Conservation (phyloP, 2,113 vertebrate species). For the Ageneiosus marmoratus region DNA sequence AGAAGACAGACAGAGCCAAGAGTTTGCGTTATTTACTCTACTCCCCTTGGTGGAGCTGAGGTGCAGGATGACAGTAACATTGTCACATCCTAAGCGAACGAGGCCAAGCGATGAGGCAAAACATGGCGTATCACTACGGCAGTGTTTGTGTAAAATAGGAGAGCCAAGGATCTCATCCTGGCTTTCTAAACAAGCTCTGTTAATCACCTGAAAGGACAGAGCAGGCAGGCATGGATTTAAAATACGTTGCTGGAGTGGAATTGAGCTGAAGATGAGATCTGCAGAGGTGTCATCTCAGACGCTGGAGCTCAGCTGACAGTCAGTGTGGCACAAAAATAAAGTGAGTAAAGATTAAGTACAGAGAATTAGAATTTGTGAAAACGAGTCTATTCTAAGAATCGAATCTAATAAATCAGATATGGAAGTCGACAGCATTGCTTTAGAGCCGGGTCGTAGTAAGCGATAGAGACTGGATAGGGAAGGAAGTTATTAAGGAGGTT, state of each 20-base stretch:
- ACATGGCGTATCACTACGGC: neutral
- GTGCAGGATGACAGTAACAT: neutral
- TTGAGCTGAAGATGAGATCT: neutral
- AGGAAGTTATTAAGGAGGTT: constrained; percentile 31
- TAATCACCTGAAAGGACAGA: neutral
- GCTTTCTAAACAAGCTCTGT: neutral
- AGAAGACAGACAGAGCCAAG: neutral
- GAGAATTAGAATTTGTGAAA: neutral
- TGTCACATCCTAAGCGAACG: neutral
- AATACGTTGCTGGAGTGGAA: neutral
- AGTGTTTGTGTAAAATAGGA: neutral
- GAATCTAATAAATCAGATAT: neutral
- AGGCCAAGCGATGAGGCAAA: constrained; percentile 4
- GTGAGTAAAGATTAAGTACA: neutral
- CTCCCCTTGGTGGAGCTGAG: neutral
- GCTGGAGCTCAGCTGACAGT: neutral
- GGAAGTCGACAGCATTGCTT: neutral
- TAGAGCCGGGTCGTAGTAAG: no score
- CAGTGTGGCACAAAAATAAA: neutral
- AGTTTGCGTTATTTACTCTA: neutral
- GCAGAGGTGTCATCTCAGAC: neutral
- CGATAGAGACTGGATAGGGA: neutral
- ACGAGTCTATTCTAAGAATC: neutral
- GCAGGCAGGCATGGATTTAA: neutral
- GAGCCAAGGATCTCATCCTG: neutral